phyloP scores from a whole-genome alignment of 1,140 invertebrate species.

The Acyrthosiphon pisum region DNA sequence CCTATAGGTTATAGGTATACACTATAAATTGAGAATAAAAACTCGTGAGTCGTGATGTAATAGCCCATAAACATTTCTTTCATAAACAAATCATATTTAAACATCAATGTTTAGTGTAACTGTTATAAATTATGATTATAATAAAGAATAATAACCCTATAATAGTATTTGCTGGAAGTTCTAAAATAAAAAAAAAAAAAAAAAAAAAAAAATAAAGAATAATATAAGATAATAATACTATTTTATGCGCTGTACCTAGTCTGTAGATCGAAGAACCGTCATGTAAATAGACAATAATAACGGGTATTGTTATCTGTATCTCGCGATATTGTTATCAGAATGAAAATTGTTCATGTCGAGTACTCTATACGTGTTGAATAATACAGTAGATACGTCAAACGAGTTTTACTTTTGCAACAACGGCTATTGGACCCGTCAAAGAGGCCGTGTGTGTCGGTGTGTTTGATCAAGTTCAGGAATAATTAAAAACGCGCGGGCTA shows the following conservation, averaged over 20 bases:
- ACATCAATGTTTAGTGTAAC: background rate
- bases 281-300: background rate
- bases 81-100: background rate
- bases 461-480: slow-evolving; percentile 1
- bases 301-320: background rate
- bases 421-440: background rate
- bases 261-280: background rate
- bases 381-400: background rate
- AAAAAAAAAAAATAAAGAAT: too few species aligned
- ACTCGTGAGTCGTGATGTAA: background rate
- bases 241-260: background rate
- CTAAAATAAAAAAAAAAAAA: too few species aligned
- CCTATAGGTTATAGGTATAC: too few species aligned
- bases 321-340: background rate
- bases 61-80: background rate
- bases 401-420: slow-evolving; percentile 1
- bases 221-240: background rate
- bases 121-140: background rate
- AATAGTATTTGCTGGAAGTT: too few species aligned
- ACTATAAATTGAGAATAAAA: background rate
- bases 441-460: slow-evolving; percentile 9
- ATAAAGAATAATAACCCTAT: background rate
- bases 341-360: background rate
- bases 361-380: background rate
- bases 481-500: slow-evolving; percentile 25